phyloP scores from a whole-genome alignment of 2,797 vertebrate genomes.

The Gallinago nigripennis region DNA sequence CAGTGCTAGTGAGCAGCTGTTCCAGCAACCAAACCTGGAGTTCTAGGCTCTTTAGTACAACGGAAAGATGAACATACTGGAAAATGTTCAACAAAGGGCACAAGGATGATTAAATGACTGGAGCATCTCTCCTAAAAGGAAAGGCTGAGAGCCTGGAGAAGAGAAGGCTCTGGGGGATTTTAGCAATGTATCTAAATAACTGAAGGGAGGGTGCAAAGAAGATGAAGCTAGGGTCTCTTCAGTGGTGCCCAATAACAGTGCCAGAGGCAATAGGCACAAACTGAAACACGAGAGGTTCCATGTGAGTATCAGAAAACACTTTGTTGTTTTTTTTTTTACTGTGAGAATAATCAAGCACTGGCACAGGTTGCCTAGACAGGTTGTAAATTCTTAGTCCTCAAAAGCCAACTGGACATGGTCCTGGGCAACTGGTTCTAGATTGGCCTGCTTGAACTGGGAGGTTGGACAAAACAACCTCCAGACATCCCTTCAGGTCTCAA shows the following conservation, averaged over 20 bases:
- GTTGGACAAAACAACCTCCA: background rate
- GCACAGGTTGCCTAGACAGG: background rate
- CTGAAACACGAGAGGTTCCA: background rate
- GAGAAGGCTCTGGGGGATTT: background rate
- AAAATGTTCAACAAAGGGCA: background rate
- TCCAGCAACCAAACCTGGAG: background rate
- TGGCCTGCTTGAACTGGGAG: background rate
- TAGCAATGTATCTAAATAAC: background rate
- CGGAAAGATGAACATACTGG: background rate
- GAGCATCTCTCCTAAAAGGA: background rate
- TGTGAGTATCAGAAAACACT: background rate
- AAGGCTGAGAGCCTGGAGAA: background rate
- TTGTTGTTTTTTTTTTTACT: background rate
- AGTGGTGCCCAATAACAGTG: background rate
- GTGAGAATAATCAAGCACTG: background rate
- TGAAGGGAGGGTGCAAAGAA: background rate
- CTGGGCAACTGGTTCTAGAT: background rate
- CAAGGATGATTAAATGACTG: background rate
- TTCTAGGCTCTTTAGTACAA: background rate
- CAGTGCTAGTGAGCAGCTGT: background rate
- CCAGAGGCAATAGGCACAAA: background rate
- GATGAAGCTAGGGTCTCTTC: background rate
- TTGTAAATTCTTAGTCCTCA: background rate
- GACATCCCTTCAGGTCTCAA: background rate
- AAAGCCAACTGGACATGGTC: background rate